Evolutionary conservation across 2,888 invertebrate genomes (phyloP), one percentile per base, ranked within the genome.

Genomic region (Rhogogaster chlorosoma): DNA sequence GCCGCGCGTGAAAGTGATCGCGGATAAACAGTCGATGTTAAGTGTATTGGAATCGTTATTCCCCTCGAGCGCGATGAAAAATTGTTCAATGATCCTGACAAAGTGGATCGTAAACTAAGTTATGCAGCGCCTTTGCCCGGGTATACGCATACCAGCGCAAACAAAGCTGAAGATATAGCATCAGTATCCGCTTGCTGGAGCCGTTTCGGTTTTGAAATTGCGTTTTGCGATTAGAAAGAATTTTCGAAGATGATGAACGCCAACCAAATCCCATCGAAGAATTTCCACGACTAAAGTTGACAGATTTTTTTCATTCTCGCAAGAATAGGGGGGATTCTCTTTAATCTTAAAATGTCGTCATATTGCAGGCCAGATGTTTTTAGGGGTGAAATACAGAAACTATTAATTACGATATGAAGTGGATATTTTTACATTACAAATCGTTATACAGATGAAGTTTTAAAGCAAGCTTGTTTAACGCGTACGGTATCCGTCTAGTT

Each of bases 101-200:
- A 88, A 86, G 84, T 86, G 86, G 87, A 88, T 88, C 88, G 88
- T 88, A 88, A 88, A 80, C 53, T 71, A 12, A 29, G 85, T 88
- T 87, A 86, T 88, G 84, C 49, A 18, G 49, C 53, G 22, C 32
- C 53, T 53, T 29, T 26, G 4, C 26, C 10, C 26, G 12, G 22
- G 26, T 26, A 22, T 61, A 61, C 12, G 12, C 61, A 10, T 22
- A 12, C 49, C 15, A 32, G 29, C 18, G 18, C 26, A 29, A 75
- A 3, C 45, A 45, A 77, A 10, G 32, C 22, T 49, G 4, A 77
- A 77, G n/a, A n/a, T n/a, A 26, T 61, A 15, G 29, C 10, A 57
- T 36, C 26, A 15, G 15, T 26, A 36, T 26, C 22, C 26, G 12
- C 57, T 38, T 22, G 38, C 38, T 53, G 36, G 36, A 57, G 22